These are phyloP conservation scores for Pristis pectinata DNA, from an alignment of 2,797 vertebrate genomes.

Conservation along the genomic window DNA sequence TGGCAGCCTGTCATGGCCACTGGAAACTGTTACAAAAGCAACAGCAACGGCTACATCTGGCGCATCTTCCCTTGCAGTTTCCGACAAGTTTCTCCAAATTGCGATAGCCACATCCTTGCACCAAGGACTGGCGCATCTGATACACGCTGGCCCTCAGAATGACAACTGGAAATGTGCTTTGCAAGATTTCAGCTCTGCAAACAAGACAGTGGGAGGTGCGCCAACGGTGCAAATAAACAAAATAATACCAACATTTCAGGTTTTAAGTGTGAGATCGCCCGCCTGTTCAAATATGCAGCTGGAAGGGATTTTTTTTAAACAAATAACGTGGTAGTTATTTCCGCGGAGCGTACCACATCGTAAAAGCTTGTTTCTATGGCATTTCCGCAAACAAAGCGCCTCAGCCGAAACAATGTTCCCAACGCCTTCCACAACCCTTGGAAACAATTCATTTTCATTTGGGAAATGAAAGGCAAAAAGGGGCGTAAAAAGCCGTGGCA, in stretches of 20 bases:
- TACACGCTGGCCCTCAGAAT: neutral
- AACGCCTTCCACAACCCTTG: neutral
- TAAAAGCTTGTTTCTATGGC: neutral
- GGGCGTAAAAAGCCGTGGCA: neutral
- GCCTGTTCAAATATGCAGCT: neutral
- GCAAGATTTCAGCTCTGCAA: neutral
- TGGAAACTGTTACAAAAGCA: neutral
- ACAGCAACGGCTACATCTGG: neutral
- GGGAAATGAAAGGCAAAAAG: neutral
- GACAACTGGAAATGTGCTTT: neutral
- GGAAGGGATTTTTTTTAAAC: neutral
- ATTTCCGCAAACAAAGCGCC: constrained; percentile 19
- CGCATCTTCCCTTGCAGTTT: neutral
- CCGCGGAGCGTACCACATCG: neutral
- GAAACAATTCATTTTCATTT: constrained; percentile 13
- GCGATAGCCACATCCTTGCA: neutral
- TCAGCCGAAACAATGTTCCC: neutral
- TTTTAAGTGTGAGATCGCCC: neutral
- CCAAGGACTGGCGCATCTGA: neutral
- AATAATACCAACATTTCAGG: no score
- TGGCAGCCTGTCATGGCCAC: neutral
- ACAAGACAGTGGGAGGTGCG: neutral
- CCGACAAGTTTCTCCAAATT: neutral
- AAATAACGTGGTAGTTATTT: constrained; percentile 14
- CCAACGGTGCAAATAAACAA: neutral